phyloP scores from a whole-genome alignment of 2,888 invertebrate species.

The Hypolimnas misippus region DNA sequence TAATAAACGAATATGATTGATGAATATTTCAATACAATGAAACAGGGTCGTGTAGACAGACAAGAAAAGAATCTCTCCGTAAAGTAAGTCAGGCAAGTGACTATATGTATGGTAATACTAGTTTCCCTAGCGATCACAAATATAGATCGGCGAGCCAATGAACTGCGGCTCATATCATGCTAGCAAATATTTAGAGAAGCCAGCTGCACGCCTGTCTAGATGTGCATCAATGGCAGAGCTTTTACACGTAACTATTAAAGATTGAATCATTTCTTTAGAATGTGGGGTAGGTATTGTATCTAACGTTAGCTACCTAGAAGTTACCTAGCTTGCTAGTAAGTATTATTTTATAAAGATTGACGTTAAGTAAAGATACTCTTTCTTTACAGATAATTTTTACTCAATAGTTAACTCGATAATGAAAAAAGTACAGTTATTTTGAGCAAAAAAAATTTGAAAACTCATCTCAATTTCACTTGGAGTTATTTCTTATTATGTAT shows the following conservation, averaged over 20 bases:
- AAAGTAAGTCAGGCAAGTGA: conserved; percentile 28
- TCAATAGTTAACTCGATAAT: too few relatives aligned
- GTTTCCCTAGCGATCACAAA: conserved; percentile 65
- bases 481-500: too few relatives aligned
- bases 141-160: conserved; percentile 71
- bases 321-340: too few relatives aligned
- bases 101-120: conserved; percentile 54
- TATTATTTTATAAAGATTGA: too few relatives aligned
- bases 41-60: conserved; percentile 12
- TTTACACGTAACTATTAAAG: conserved; percentile 19
- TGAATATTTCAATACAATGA: neutral
- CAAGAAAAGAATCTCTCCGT: conserved; percentile 33
- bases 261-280: neutral
- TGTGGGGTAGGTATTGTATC: too few relatives aligned
- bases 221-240: conserved; percentile 65
- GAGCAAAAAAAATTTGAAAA: too few relatives aligned
- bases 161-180: conserved; percentile 62
- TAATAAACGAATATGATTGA: neutral
- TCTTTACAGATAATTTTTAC: too few relatives aligned
- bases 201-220: conserved; percentile 55
- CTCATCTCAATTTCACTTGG: too few relatives aligned
- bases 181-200: conserved; percentile 72
- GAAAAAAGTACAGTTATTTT: too few relatives aligned
- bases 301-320: too few relatives aligned
- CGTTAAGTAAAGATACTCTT: too few relatives aligned